Conservation (phyloP, 1,140 invertebrate genomes). For the Gryllus bimaculatus region DNA sequence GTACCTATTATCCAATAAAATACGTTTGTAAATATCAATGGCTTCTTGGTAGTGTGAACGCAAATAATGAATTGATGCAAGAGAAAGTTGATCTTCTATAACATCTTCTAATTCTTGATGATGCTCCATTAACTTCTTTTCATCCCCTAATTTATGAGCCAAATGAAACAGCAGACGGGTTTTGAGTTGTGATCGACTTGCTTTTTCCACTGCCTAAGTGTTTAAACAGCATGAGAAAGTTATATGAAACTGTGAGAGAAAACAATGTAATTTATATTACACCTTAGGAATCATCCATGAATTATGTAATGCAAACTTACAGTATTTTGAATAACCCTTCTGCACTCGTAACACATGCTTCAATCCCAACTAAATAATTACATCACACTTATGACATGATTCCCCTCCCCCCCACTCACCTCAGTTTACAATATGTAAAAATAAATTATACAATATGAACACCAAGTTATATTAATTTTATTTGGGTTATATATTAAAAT, state of each 20-base stretch:
- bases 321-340: not conserved
- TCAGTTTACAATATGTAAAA: too few species aligned
- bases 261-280: not conserved
- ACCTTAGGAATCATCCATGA: too few species aligned
- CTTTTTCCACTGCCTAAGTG: constrained; percentile 43
- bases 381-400: too few species aligned
- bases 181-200: constrained; percentile 53
- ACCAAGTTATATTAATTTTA: too few species aligned
- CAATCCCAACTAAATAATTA: too few species aligned
- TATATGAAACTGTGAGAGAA: not conserved
- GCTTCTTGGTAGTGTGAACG: constrained; percentile 95
- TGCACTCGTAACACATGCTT: too few species aligned
- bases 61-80: constrained; percentile 94
- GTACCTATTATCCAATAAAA: constrained; percentile 83
- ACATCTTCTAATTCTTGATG: constrained; percentile 79
- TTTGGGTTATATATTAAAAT: too few species aligned
- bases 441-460: too few species aligned
- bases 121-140: constrained; percentile 68
- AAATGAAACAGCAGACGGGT: constrained; percentile 85
- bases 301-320: too few species aligned
- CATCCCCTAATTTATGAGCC: constrained; percentile 86
- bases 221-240: not conserved
- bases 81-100: constrained; percentile 87
- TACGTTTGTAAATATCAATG: constrained; percentile 96
- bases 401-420: too few species aligned